phyloP scores from a whole-genome alignment of 2,888 invertebrate species.

The Drosophila anceps region DNA sequence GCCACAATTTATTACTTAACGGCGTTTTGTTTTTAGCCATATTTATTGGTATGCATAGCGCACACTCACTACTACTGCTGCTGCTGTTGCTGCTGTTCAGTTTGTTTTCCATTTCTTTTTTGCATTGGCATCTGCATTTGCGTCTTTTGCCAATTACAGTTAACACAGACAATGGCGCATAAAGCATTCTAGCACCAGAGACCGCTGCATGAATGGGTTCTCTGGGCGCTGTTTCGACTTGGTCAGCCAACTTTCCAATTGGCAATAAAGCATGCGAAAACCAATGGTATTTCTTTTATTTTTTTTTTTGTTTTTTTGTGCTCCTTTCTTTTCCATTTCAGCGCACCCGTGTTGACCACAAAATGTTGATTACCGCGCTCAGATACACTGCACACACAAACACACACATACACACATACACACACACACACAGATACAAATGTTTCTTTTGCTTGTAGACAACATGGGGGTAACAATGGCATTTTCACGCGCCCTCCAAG shows the following conservation, averaged over 20 bases:
- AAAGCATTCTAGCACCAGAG: conserved; percentile 76
- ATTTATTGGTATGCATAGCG: conserved; percentile 69
- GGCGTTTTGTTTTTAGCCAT: conserved; percentile 53
- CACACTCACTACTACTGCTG: background rate
- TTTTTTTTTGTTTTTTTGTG: conserved; percentile 20
- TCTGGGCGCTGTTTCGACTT: conserved; percentile 28
- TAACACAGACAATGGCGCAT: conserved; percentile 73
- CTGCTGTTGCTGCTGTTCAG: background rate
- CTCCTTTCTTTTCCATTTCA: conserved; percentile 36
- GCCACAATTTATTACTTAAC: conserved; percentile 71
- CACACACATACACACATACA: conserved; percentile 16
- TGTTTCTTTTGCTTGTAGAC: conserved; percentile 14
- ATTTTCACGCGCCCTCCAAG: conserved; percentile 77
- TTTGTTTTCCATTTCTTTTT: conserved; percentile 4
- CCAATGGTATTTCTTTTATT: conserved; percentile 64
- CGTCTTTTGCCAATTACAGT: conserved; percentile 69
- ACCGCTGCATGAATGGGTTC: conserved; percentile 58
- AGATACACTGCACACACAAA: conserved; percentile 46
- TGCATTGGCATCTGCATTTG: conserved; percentile 31
- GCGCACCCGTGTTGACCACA: conserved; percentile 69
- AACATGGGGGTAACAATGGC: conserved; percentile 59
- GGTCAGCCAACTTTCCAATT: conserved; percentile 78
- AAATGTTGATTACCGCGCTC: conserved; percentile 76
- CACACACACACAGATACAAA: conserved; percentile 28
- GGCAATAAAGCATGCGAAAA: conserved; percentile 80